A percentile compares a stretch with the other conserved stretches of the same genome.
These are phyloP conservation scores for Pristionchus maxplancki DNA, from an alignment of 2,888 invertebrate genomes.

Conservation along the genomic window DNA sequence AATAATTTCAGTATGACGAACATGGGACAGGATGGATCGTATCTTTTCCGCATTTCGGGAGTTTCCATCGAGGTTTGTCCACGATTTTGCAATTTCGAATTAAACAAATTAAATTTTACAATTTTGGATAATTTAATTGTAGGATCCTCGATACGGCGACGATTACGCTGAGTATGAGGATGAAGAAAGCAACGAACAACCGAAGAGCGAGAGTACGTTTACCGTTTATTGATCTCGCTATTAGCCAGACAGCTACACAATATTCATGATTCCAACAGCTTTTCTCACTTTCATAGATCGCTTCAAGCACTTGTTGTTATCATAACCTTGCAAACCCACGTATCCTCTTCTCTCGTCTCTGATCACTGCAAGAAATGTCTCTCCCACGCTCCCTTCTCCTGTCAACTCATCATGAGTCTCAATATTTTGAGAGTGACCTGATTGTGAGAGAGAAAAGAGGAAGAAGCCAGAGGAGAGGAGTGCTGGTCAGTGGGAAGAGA, in stretches of 20 bases:
- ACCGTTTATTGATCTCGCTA: neutral
- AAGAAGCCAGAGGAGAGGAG: neutral
- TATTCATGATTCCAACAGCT: neutral
- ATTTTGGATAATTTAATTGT: neutral
- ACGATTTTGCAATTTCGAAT: neutral
- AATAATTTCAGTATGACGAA: slow-evolving; percentile 87
- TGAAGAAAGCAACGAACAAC: slow-evolving; percentile 58
- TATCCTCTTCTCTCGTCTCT: neutral
- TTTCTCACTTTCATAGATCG: neutral
- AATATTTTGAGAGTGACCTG: slow-evolving; percentile 31
- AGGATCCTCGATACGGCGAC: slow-evolving; percentile 10
- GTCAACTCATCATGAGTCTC: neutral
- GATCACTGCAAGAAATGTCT: neutral
- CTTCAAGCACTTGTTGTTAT: neutral
- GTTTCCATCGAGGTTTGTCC: slow-evolving; percentile 68
- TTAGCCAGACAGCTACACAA: too few species aligned
- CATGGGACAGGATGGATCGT: slow-evolving; percentile 88
- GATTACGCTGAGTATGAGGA: slow-evolving; percentile 61
- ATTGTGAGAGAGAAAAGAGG: neutral
- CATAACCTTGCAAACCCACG: neutral
- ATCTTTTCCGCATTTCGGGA: slow-evolving; percentile 86
- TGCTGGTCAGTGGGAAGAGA: neutral
- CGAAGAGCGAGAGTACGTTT: neutral
- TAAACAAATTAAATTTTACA: neutral
- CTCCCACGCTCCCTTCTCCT: slow-evolving; percentile 20